Percentiles rank a stretch among this genome's conserved stretches.
These are phyloP conservation scores for Hymenopus coronatus DNA, from an alignment of 2,888 invertebrate species.

Conservation along the genomic window DNA sequence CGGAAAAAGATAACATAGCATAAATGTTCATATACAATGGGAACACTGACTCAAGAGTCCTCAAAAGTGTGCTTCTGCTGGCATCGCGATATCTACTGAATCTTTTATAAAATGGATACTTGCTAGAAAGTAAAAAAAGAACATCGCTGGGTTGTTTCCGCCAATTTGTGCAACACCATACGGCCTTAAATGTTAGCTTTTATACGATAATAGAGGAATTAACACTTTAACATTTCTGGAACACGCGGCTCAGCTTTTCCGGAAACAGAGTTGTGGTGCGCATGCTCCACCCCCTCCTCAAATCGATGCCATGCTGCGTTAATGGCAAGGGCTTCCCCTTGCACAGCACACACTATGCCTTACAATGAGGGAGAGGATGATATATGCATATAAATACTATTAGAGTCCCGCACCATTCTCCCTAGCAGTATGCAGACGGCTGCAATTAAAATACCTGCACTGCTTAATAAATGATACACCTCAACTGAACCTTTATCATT, in stretches of 20 bases:
- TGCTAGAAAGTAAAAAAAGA: too few relatives aligned
- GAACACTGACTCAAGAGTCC: too few relatives aligned
- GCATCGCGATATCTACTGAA: too few relatives aligned
- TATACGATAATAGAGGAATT: neutral
- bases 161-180: neutral
- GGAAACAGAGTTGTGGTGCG: neutral
- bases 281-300: neutral
- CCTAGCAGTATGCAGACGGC: too few relatives aligned
- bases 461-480: too few relatives aligned
- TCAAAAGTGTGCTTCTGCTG: too few relatives aligned
- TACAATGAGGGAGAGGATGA: neutral
- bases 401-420: neutral
- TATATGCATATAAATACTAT: neutral
- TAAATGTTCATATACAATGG: too few relatives aligned
- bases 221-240: neutral
- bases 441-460: too few relatives aligned
- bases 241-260: neutral
- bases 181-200: neutral
- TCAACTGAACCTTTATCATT: too few relatives aligned
- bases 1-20: too few relatives aligned
- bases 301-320: neutral
- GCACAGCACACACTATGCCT: neutral
- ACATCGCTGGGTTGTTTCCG: too few relatives aligned
- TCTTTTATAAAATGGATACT: too few relatives aligned
- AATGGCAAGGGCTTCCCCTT: neutral